phyloP scores from a whole-genome alignment of 1,140 invertebrate genomes.

The Drosophila nikananu region DNA sequence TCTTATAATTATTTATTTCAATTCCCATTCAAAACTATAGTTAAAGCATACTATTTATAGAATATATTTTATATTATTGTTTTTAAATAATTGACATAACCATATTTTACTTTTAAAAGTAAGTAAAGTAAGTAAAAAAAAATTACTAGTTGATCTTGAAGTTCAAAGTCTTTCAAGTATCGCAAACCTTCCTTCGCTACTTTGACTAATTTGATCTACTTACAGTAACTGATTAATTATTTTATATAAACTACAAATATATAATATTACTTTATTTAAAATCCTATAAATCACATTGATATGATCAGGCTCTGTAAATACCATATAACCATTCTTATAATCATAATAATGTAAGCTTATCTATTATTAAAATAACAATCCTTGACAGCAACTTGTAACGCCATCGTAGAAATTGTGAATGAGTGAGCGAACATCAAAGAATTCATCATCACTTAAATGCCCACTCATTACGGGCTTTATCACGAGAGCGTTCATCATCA shows the following conservation, averaged over 20 bases:
- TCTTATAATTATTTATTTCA: too few species aligned
- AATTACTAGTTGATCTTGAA: too few species aligned
- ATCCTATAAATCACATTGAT: background rate
- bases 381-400: slow-evolving; percentile 1
- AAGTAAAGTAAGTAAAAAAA: too few species aligned
- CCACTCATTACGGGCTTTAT: slow-evolving; percentile 23
- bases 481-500: slow-evolving; percentile 26
- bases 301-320: background rate
- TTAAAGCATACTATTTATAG: too few species aligned
- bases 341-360: background rate
- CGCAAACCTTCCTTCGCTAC: too few species aligned
- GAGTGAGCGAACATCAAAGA: slow-evolving; percentile 20
- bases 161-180: too few species aligned
- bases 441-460: slow-evolving; percentile 13
- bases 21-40: too few species aligned
- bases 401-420: background rate
- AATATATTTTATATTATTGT: too few species aligned
- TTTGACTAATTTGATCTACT: too few species aligned
- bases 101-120: too few species aligned
- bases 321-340: background rate
- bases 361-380: background rate
- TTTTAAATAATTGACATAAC: too few species aligned
- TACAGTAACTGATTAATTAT: too few species aligned
- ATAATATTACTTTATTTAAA: background rate
- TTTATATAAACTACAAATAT: background rate